Conservation (phyloP, 2,888 invertebrate genomes). For the Notodonta ziczac region DNA sequence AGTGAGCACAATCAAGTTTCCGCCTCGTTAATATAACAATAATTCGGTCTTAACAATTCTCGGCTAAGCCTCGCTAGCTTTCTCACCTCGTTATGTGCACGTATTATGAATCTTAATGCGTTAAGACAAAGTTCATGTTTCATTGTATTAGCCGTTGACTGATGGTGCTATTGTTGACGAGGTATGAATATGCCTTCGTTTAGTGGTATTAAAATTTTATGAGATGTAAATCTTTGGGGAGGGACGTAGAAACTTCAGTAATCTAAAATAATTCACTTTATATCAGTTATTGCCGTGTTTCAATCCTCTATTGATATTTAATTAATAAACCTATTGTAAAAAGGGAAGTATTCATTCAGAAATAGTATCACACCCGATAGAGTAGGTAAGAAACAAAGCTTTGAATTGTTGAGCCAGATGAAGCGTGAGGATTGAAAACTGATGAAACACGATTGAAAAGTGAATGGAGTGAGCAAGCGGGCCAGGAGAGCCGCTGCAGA, state of each 20-base stretch:
- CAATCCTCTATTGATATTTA: no score
- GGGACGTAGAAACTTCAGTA: not conserved
- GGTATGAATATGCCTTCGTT: conserved; percentile 33
- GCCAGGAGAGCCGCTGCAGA: conserved; percentile 8
- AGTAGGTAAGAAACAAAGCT: conserved; percentile 26
- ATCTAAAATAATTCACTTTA: no score
- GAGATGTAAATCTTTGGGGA: not conserved
- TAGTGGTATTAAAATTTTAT: conserved; percentile 49
- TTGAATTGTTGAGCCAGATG: conserved; percentile 40
- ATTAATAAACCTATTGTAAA: no score
- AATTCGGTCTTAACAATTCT: conserved; percentile 35
- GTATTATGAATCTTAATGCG: conserved; percentile 5
- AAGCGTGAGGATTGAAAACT: conserved; percentile 48
- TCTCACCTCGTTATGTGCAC: conserved; percentile 20
- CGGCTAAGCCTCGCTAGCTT: conserved; percentile 25
- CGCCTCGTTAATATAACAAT: conserved; percentile 40
- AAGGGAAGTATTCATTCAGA: no score
- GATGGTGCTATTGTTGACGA: conserved; percentile 35
- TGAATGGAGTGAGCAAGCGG: conserved; percentile 38
- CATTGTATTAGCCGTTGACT: conserved; percentile 9
- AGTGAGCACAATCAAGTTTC: conserved; percentile 30
- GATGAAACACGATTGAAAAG: conserved; percentile 46
- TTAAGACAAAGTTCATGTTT: conserved; percentile 22
- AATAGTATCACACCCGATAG: not conserved
- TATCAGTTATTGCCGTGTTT: no score